A percentile compares a stretch with the other conserved stretches of the same genome.
These are phyloP conservation scores for Numenius phaeopus DNA, from an alignment of 2,797 vertebrate species.

Conservation along the genomic window DNA sequence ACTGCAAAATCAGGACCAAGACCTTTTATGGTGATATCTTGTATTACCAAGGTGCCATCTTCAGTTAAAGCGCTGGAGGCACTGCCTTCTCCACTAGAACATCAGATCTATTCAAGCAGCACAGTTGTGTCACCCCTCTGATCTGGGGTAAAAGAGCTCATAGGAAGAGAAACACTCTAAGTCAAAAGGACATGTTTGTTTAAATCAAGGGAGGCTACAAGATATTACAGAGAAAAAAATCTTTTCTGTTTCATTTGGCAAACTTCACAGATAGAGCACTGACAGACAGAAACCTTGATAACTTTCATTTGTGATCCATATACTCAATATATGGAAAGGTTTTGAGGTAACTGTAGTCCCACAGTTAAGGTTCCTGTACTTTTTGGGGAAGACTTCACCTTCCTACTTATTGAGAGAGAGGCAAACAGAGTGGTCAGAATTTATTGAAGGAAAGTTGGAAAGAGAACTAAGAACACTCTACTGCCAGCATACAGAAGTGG, in stretches of 20 bases:
- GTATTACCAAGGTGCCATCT: neutral
- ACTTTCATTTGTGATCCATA: neutral
- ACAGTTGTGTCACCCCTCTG: neutral
- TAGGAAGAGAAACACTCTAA: neutral
- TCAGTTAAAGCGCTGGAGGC: neutral
- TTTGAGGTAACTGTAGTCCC: neutral
- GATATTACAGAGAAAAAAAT: neutral
- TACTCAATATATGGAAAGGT: neutral
- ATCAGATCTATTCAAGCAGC: neutral
- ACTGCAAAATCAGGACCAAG: neutral
- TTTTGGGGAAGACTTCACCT: neutral
- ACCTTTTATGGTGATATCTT: neutral
- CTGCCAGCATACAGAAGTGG: neutral
- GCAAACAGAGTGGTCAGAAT: neutral
- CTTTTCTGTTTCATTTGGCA: neutral
- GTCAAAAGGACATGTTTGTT: neutral
- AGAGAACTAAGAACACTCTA: neutral
- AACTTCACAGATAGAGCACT: neutral
- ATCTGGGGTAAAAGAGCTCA: neutral
- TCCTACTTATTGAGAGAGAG: neutral
- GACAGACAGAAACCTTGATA: neutral
- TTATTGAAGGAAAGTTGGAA: neutral
- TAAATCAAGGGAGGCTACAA: neutral
- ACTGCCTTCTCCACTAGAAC: neutral
- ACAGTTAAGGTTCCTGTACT: neutral